Conservation (phyloP, 2,888 invertebrate genomes). For the Pantelozetes paolii region DNA sequence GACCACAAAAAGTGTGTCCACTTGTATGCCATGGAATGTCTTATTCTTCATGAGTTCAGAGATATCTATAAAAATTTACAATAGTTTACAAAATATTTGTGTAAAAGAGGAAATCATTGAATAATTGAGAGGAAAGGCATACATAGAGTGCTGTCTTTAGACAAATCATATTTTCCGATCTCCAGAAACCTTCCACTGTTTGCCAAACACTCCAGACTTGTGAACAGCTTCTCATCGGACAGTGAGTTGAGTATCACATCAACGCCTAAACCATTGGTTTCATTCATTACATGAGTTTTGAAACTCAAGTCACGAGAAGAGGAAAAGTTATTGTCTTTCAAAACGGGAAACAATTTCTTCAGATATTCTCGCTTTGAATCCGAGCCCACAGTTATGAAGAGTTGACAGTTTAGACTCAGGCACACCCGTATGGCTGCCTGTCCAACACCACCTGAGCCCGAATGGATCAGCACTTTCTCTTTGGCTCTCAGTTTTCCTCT, state of each 20-base stretch:
- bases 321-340: conserved; percentile 54
- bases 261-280: conserved; percentile 56
- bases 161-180: conserved; percentile 58
- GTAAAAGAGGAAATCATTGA: no score
- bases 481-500: conserved; percentile 54
- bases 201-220: conserved; percentile 56
- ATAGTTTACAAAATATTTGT: no score
- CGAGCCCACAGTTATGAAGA: conserved; percentile 56
- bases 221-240: conserved; percentile 58
- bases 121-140: not conserved
- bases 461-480: conserved; percentile 54
- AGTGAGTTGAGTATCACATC: conserved; percentile 58
- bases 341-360: conserved; percentile 54
- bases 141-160: conserved; percentile 44
- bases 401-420: conserved; percentile 54
- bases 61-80: not conserved
- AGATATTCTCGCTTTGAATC: conserved; percentile 51
- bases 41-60: conserved; percentile 32
- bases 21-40: conserved; percentile 41
- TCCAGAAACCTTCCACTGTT: conserved; percentile 58
- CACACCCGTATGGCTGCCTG: conserved; percentile 58
- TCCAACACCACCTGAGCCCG: conserved; percentile 56
- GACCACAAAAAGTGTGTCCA: conserved; percentile 37
- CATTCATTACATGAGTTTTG: conserved; percentile 54
- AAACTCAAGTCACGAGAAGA: conserved; percentile 55